A percentile compares a stretch with the other conserved stretches of the same genome.
These are phyloP conservation scores for Melieria crassipennis DNA, from an alignment of 2,888 invertebrate species.

Conservation along the genomic window DNA sequence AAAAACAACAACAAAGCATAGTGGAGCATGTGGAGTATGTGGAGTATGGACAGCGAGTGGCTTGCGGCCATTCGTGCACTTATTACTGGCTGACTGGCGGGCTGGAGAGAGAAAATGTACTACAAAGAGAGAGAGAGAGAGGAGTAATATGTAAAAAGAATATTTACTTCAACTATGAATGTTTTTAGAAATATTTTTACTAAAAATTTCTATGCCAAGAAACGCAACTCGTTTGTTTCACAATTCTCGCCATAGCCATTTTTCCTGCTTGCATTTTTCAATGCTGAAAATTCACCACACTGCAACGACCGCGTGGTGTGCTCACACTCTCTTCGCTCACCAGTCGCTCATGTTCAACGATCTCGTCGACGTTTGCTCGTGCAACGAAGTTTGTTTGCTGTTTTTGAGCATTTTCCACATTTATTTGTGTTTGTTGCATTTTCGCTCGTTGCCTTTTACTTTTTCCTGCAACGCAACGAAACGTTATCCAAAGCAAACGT, in stretches of 20 bases:
- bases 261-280: not conserved
- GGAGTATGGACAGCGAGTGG: too few species aligned
- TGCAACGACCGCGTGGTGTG: not conserved
- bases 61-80: too few species aligned
- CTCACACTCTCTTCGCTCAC: not conserved
- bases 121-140: too few species aligned
- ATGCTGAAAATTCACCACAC: not conserved
- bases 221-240: too few species aligned
- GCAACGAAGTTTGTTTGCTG: not conserved
- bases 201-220: too few species aligned
- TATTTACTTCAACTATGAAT: too few species aligned
- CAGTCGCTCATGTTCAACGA: not conserved
- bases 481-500: conserved; percentile 18
- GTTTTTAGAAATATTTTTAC: too few species aligned
- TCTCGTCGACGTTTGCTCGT: too few species aligned
- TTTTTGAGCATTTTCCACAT: conserved; percentile 2
- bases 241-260: too few species aligned
- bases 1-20: not conserved
- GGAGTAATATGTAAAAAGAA: too few species aligned
- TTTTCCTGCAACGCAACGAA: conserved; percentile 13
- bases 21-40: not conserved
- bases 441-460: conserved; percentile 20
- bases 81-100: too few species aligned
- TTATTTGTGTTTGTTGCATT: conserved; percentile 19
- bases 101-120: too few species aligned